Base-by-base conservation (phyloP, 1,140 invertebrate species). In the Pogonognathellus flavescens region DNA sequence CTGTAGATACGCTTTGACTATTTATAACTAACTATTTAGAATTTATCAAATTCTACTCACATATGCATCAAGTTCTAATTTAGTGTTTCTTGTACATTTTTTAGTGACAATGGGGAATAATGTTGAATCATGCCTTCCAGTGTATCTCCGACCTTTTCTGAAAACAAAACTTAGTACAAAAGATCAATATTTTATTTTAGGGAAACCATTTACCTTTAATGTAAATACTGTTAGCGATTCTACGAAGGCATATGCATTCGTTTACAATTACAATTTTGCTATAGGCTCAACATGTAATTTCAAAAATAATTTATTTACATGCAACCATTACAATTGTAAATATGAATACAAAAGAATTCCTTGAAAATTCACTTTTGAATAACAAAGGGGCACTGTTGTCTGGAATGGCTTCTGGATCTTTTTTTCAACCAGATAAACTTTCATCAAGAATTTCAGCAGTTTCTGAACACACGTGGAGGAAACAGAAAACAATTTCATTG, bases 241-340 rank as follows among this genome's bases (percentile, higher is more conserved):
- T 18, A 9, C 41, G 10, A 76, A 49, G 49, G 16, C 70, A 1
- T 76, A 49, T n/a, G 16, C 31, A 7, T 76, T 41, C 16, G 41
- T 76, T 0, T 31, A 76, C 70, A 9, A 49, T n/a, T 50, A 76
- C 70, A 76, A 76, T 31, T 76, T 76, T 18, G 4, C 18, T 14
- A 8, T 76, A 11, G 70, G 70, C 10, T 16, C 16, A 16, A 49
- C 70, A n/a, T 76, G 70, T 76, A 76, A 41, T 22, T 72, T 60
- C 0, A 20, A 62, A 25, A n/a, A n/a, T n/a, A n/a, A n/a, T 41
- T 14, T 57, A 14, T 57, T 57, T 4, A n/a, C 2, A 57, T 57
- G 2, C 11, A 14, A 14, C 53, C n/a, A 14, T 14, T 57, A 57
- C 2, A 57, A 14, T 57, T 57, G 53, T 14, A 57, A 14, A 1